A percentile compares a stretch with the other conserved stretches of the same genome.
Conservation (phyloP, 1,140 invertebrate genomes). For the Doryteuthis pealeii region DNA sequence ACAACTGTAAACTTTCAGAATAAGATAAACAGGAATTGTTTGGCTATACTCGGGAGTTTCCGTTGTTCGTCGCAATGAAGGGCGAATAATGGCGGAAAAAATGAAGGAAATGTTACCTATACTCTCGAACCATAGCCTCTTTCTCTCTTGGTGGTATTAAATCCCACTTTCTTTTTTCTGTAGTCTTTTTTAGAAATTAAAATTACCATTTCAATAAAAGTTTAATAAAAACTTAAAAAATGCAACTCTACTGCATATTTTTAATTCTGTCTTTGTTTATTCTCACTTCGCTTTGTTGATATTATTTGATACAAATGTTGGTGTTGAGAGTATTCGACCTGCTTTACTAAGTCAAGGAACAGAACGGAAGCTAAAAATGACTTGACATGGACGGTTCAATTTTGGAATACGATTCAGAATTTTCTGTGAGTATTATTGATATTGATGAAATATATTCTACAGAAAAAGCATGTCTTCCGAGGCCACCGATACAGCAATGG, state of each 20-base stretch:
- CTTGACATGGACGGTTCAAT: constrained; percentile 11
- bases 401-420: constrained; percentile 22
- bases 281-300: too few species aligned
- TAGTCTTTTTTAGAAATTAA: too few species aligned
- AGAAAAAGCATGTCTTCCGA: too few species aligned
- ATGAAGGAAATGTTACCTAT: constrained; percentile 16
- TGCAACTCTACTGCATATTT: too few species aligned
- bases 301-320: background rate
- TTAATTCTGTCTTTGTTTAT: too few species aligned
- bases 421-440: constrained; percentile 24
- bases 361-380: constrained; percentile 5
- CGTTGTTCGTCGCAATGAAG: constrained; percentile 51
- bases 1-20: background rate
- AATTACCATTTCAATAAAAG: too few species aligned
- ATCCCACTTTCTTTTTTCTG: too few species aligned
- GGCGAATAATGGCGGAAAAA: constrained; percentile 50
- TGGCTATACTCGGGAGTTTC: constrained; percentile 44
- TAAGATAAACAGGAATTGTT: background rate
- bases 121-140: background rate
- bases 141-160: too few species aligned
- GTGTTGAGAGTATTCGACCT: background rate
- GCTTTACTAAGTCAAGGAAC: background rate
- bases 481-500: too few species aligned
- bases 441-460: background rate
- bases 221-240: too few species aligned